Base-by-base conservation (phyloP, 2,888 invertebrate genomes). In the Brachypalpus laphriformis region DNA sequence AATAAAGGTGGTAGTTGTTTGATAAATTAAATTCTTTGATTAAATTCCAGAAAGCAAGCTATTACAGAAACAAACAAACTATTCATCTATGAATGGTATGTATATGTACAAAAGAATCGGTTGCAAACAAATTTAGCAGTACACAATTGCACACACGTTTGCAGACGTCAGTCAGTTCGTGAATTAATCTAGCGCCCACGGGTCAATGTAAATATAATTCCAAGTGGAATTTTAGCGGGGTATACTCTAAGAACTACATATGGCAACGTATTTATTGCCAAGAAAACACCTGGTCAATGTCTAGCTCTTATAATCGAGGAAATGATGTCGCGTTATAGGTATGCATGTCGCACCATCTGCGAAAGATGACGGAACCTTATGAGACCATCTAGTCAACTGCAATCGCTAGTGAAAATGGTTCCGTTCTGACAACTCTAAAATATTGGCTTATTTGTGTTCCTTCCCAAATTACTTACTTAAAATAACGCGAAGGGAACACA, bases 401-500 rank as follows among this genome's bases (percentile, higher is more conserved):
- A 31, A n/a, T 16, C 0, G 14, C 54, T 16, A 9, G 9, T 5
- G 28, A 31, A 54, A 54, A 54, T 31, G 16, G n/a, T 54, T 31
- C 16, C 4, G 16, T 37, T 37, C 5, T 31, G 20, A 37, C 37
- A 37, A 34, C 37, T 57, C 20, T 20, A 20, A 18, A 57, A 37
- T 57, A 37, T 37, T 37, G 57, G 20, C 42, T 61, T 61, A 42
- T 61, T 42, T 61, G 22, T 61, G 20, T 61, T 61, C 28, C 16
- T 8, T 61, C 45, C 40, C 8, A 42, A 40, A 61, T 61, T 45
- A 22, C 40, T 45, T 28, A 25, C 14, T 61, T 20, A 34, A 37
- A 57, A 57, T 57, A 57, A 57, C 57, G 20, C 5, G 34, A 57
- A 37, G 34, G 57, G 2, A 57, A 37, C 57, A 57, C 37, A 37